A percentile compares a stretch with the other conserved stretches of the same genome.
Conservation (phyloP, 2,113 vertebrate species). For the Malurus elegans region DNA sequence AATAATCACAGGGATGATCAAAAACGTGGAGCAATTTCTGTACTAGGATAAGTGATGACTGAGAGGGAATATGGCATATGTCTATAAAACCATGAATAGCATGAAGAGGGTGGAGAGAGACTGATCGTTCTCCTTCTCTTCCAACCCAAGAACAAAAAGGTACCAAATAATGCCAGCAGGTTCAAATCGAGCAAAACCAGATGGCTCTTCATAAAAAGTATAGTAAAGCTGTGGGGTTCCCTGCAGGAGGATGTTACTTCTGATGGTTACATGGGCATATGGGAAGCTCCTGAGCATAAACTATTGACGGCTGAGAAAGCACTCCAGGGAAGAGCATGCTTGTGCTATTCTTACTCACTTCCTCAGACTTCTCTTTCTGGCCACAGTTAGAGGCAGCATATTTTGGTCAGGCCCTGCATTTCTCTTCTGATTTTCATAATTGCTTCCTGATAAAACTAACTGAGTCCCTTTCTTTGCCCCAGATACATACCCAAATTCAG, state of each 20-base stretch:
- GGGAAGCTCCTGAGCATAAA: not conserved
- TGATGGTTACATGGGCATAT: not conserved
- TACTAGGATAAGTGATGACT: not conserved
- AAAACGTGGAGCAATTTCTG: not conserved
- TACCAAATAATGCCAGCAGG: not conserved
- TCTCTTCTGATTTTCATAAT: not conserved
- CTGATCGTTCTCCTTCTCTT: not conserved
- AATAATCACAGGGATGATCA: not conserved
- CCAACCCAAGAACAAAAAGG: not conserved
- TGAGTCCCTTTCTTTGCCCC: not conserved
- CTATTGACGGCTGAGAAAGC: not conserved
- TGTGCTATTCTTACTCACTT: not conserved
- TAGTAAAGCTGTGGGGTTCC: slow-evolving; percentile 33
- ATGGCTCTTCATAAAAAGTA: not conserved
- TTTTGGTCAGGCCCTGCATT: not conserved
- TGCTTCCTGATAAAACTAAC: not conserved
- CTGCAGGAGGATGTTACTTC: not conserved
- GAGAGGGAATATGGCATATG: not conserved
- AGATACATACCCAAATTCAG: not conserved
- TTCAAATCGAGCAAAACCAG: slow-evolving; percentile 29
- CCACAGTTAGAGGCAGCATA: not conserved
- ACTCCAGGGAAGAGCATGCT: not conserved
- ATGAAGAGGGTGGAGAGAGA: not conserved
- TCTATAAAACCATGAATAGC: not conserved
- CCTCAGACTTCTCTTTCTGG: not conserved